These are phyloP conservation scores for Myotis davidii DNA, from an alignment of 2,113 vertebrate species.

Conservation along the genomic window DNA sequence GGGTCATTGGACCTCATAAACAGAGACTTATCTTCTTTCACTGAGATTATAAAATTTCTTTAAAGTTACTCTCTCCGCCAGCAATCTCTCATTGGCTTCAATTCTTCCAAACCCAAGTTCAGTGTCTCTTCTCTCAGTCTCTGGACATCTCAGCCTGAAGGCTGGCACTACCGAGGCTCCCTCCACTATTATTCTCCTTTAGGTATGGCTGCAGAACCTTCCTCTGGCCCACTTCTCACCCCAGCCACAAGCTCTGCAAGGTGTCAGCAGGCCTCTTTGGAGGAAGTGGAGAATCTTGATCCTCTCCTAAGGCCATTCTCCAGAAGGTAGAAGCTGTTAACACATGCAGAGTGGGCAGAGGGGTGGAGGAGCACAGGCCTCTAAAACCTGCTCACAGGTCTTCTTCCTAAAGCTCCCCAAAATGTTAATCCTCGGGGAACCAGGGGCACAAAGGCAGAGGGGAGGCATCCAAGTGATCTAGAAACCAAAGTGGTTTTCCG, in stretches of 20 bases:
- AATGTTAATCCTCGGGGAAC: not conserved
- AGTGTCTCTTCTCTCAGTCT: not conserved
- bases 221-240: not conserved
- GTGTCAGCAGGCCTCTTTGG: not conserved
- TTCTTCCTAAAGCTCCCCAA: not conserved
- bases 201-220: not conserved
- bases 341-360: not conserved
- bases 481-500: not conserved
- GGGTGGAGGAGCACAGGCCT: not conserved
- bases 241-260: not conserved
- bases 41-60: slow-evolving; percentile 32
- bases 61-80: not conserved
- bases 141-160: not conserved
- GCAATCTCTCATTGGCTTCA: not conserved
- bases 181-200: not conserved
- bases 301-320: not conserved
- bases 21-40: not conserved
- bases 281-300: not conserved
- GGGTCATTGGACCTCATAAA: not conserved
- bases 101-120: not conserved
- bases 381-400: not conserved
- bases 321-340: not conserved
- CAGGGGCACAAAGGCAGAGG: not conserved
- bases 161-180: not conserved
- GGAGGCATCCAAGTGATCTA: not conserved